Conservation (phyloP, 2,888 invertebrate species). For the Allophyes oxyacanthae region DNA sequence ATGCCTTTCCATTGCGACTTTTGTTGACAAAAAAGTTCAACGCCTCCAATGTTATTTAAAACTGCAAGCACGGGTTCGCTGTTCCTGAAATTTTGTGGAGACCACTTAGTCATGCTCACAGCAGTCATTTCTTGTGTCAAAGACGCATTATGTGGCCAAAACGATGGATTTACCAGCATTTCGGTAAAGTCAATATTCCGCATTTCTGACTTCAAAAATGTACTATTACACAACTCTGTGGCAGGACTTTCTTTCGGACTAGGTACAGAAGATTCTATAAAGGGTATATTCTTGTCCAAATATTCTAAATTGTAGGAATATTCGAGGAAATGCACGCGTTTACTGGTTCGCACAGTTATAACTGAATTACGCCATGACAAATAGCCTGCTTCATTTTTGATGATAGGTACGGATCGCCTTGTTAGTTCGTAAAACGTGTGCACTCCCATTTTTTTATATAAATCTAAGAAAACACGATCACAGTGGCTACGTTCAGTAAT, state of each 20-base stretch:
- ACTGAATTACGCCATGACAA: constrained; percentile 71
- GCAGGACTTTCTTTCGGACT: constrained; percentile 71
- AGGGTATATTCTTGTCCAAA: constrained; percentile 75
- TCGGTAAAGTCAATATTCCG: constrained; percentile 73
- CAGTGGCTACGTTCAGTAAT: too few species aligned
- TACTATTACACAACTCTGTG: constrained; percentile 62
- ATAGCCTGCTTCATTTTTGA: constrained; percentile 67
- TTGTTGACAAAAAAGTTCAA: constrained; percentile 66
- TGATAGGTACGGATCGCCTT: constrained; percentile 63
- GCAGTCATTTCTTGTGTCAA: constrained; percentile 72
- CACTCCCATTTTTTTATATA: constrained; percentile 41
- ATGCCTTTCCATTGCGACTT: constrained; percentile 64
- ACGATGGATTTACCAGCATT: constrained; percentile 73
- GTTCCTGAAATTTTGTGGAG: constrained; percentile 66
- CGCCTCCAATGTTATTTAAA: constrained; percentile 77
- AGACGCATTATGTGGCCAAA: constrained; percentile 77
- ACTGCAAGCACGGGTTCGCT: constrained; percentile 69
- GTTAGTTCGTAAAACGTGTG: constrained; percentile 72
- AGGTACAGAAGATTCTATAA: constrained; percentile 63
- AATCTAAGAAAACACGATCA: too few species aligned
- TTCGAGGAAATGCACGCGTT: constrained; percentile 72
- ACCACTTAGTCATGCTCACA: constrained; percentile 70
- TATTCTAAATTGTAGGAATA: constrained; percentile 69
- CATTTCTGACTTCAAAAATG: constrained; percentile 61
- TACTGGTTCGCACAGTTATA: constrained; percentile 69